Evolutionary conservation across 1,140 invertebrate genomes (phyloP), one percentile per base, ranked within the genome.

Genomic region (Trichoplusia ni): DNA sequence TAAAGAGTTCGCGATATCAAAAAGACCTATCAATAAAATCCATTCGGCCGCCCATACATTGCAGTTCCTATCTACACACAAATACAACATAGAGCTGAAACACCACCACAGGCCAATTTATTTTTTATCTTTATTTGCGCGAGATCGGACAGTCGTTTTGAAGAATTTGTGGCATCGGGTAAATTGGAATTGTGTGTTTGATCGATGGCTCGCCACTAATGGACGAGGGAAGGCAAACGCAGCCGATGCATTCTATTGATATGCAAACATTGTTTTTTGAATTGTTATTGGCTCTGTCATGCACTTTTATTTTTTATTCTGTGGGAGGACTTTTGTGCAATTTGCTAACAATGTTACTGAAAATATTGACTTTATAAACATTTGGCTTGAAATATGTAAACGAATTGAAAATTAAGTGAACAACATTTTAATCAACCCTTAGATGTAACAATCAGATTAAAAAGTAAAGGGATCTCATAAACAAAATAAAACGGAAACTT

Each of bases 141-240:
- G 69, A 63, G 70, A 72, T 71, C 62, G 69, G 68, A 62, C 78
- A 77, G 75, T 71, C 69, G 65, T 82, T 82, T 80, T 81, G 77
- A 84, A 83, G 82, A 86, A 86, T 86, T 84, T 84, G 84, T 84
- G 84, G 79, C 73, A 68, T 80, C 78, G 79, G 82, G 82, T 81
- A 84, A 86, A 86, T 86, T 86, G 84, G 78, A 82, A 84, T 82
- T 79, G 84, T 79, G 80, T 73, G 70, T 81, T 82, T 86, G 84
- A 86, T 84, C 73, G 84, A 86, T 84, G 79, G 75, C 73, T 58
- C 53, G 58, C 54, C 70, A 77, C 84, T 86, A 84, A 86, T 84
- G 84, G 84, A 71, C 63, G 67, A 63, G 33, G 7, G 59, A 75
- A 79, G 77, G 70, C 73, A 68, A 74, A 63, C 47, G 33, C 49